Conservation (phyloP, 2,888 invertebrate genomes). For the Panzeria rudis region DNA sequence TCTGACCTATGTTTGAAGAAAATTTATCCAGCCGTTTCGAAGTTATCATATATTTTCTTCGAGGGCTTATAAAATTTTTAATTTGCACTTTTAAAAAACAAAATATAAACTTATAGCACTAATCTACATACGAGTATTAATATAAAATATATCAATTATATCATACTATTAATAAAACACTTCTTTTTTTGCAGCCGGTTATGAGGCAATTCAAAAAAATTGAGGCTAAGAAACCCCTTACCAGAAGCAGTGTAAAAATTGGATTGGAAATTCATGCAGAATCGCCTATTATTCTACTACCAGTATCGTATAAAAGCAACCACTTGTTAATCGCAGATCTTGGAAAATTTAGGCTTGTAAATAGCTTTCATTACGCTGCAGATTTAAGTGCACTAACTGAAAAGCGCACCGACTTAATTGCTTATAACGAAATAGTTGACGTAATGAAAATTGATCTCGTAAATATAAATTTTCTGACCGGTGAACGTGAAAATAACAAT, state of each 20-base stretch:
- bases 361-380: slow-evolving; percentile 88
- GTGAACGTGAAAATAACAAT: slow-evolving; percentile 80
- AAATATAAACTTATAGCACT: too few species aligned
- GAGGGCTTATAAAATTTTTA: too few species aligned
- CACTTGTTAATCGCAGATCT: slow-evolving; percentile 92
- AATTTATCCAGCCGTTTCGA: too few species aligned
- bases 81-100: too few species aligned
- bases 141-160: not conserved
- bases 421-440: slow-evolving; percentile 84
- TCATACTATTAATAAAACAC: not conserved
- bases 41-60: too few species aligned
- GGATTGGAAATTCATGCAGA: slow-evolving; percentile 83
- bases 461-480: slow-evolving; percentile 89
- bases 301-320: slow-evolving; percentile 91
- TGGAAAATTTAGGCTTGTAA: slow-evolving; percentile 90
- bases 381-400: slow-evolving; percentile 80
- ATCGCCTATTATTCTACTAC: slow-evolving; percentile 93
- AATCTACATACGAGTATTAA: too few species aligned
- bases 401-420: slow-evolving; percentile 75
- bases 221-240: slow-evolving; percentile 75
- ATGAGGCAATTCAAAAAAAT: slow-evolving; percentile 80
- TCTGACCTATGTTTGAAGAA: too few species aligned
- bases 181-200: slow-evolving; percentile 78
- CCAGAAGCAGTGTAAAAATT: slow-evolving; percentile 79
- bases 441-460: slow-evolving; percentile 87